phyloP scores from a whole-genome alignment of 2,888 invertebrate genomes.

The Allophyes oxyacanthae region DNA sequence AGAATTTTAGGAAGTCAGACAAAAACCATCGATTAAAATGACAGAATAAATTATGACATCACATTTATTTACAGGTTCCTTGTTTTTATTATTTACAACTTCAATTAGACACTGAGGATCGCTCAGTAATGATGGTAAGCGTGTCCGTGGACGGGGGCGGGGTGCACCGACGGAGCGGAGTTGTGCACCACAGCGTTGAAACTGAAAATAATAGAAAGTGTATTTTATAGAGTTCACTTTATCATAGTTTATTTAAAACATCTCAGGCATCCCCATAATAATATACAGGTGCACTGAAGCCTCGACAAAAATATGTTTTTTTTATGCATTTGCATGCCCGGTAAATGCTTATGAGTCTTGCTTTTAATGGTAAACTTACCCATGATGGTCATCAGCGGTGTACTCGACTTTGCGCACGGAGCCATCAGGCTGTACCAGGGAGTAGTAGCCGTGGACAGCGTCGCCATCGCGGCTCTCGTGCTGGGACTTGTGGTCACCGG shows the following conservation, averaged over 20 bases:
- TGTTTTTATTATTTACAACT: too few relatives aligned
- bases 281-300: too few relatives aligned
- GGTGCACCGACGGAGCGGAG: constrained; percentile 75
- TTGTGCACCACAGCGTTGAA: constrained; percentile 85
- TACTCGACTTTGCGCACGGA: constrained; percentile 87
- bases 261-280: too few relatives aligned
- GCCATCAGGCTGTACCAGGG: constrained; percentile 86
- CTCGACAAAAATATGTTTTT: too few relatives aligned
- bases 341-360: too few relatives aligned
- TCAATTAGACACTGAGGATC: constrained; percentile 9
- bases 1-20: too few relatives aligned
- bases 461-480: constrained; percentile 87
- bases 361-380: constrained; percentile 48
- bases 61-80: too few relatives aligned
- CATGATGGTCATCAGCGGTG: constrained; percentile 69
- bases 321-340: too few relatives aligned
- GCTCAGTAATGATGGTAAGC: constrained; percentile 67
- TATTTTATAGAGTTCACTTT: too few relatives aligned
- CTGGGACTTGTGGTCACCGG: constrained; percentile 89
- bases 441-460: constrained; percentile 89
- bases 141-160: constrained; percentile 65
- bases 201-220: constrained; percentile 59
- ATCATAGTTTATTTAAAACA: too few relatives aligned
- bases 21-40: too few relatives aligned
- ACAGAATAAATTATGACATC: too few relatives aligned